Conservation (phyloP, 1,140 invertebrate species). For the Heliothis virescens region DNA sequence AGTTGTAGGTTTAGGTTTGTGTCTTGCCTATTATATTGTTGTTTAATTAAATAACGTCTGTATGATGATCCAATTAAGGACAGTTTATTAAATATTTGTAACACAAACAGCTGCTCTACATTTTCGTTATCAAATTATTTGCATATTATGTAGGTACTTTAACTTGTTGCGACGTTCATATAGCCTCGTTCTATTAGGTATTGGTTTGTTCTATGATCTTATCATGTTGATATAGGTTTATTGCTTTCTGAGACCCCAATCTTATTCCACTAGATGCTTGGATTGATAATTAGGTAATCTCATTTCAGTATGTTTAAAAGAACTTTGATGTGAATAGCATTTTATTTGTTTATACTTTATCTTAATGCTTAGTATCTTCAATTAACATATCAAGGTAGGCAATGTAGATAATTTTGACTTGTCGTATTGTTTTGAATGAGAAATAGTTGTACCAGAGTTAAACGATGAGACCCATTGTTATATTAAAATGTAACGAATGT, state of each 20-base stretch:
- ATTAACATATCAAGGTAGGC: background rate
- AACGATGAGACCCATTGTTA: background rate
- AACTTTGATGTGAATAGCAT: background rate
- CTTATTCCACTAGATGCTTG: background rate
- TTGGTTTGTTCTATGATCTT: constrained; percentile 6
- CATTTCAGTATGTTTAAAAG: background rate
- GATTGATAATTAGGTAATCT: background rate
- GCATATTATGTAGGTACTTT: background rate
- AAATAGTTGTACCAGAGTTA: background rate
- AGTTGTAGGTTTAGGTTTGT: no score
- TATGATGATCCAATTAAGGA: background rate
- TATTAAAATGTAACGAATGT: no score
- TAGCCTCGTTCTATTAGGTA: background rate
- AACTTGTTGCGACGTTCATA: background rate
- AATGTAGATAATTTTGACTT: background rate
- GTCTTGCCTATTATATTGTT: no score
- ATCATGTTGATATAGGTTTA: constrained; percentile 19
- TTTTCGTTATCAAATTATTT: background rate
- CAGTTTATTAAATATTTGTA: constrained; percentile 6
- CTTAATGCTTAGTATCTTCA: background rate
- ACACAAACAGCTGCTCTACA: background rate
- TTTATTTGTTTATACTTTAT: background rate
- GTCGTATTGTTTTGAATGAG: background rate
- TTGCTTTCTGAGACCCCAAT: background rate
- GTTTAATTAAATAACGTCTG: no score